phyloP scores from a whole-genome alignment of 1,140 invertebrate genomes.

The Drosophila rufa region DNA sequence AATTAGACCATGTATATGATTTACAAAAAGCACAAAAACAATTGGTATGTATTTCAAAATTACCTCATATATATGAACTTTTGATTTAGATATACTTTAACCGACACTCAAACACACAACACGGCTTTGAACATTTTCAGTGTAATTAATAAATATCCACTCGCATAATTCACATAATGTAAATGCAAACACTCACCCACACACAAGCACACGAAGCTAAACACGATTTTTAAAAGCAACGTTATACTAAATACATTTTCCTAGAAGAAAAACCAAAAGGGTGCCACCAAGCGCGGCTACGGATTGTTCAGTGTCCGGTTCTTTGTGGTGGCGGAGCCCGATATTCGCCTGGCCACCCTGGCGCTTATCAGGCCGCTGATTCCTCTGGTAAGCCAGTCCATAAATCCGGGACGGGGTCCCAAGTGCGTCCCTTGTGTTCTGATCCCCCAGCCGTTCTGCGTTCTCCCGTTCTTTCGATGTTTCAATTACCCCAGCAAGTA shows the following conservation, averaged over 20 bases:
- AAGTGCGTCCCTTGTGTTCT: constrained; percentile 40
- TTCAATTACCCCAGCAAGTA: constrained; percentile 53
- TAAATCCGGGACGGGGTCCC: constrained; percentile 36
- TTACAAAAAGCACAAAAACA: constrained; percentile 72
- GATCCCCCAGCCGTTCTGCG: constrained; percentile 46
- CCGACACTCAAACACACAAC: constrained; percentile 9
- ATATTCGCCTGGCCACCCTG: constrained; percentile 79
- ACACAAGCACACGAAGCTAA: constrained; percentile 3
- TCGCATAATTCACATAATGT: constrained; percentile 29
- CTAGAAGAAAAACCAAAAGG: constrained; percentile 79
- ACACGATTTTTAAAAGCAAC: constrained; percentile 42
- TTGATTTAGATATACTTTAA: constrained; percentile 53
- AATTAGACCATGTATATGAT: constrained; percentile 50
- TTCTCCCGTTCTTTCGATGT: constrained; percentile 62
- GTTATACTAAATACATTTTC: constrained; percentile 65
- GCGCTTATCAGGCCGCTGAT: constrained; percentile 82
- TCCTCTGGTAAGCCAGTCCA: constrained; percentile 79
- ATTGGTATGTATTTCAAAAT: constrained; percentile 85
- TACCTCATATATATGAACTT: constrained; percentile 61
- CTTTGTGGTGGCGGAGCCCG: constrained; percentile 82
- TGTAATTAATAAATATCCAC: constrained; percentile 23
- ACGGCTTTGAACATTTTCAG: constrained; percentile 12
- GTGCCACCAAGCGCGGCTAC: constrained; percentile 65
- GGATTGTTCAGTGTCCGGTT: constrained; percentile 82
- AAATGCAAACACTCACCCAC: constrained; percentile 4